Conservation (phyloP, 2,113 vertebrate species). For the Tapirus terrestris region DNA sequence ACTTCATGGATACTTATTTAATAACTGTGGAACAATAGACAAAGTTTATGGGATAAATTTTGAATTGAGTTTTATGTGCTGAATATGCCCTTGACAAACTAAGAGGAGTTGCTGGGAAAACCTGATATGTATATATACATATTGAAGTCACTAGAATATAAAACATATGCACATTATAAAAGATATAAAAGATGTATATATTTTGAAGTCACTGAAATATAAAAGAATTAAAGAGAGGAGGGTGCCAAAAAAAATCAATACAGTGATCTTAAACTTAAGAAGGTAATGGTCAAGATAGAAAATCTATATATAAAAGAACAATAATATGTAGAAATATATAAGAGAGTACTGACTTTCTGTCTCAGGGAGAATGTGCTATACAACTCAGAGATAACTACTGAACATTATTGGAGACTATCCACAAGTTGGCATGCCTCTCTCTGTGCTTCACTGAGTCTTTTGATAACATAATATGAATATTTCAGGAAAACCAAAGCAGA, state of each 20-base stretch:
- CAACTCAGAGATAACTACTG: neutral
- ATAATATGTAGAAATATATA: neutral
- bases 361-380: neutral
- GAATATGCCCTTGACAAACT: neutral
- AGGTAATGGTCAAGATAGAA: neutral
- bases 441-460: neutral
- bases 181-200: neutral
- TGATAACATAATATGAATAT: neutral
- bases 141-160: neutral
- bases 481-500: neutral
- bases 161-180: neutral
- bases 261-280: neutral
- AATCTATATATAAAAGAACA: neutral
- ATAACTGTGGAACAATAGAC: neutral
- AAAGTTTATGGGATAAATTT: neutral
- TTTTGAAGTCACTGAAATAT: neutral
- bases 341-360: neutral
- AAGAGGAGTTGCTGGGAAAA: neutral
- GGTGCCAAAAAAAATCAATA: neutral
- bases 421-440: neutral
- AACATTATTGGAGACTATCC: neutral
- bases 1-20: neutral
- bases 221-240: neutral
- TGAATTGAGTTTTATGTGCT: neutral
- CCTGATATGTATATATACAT: neutral